Evolutionary conservation across 2,797 vertebrate genomes (phyloP), one percentile per base, ranked within the genome.

Genomic region (Paramormyrops hopkinsi): DNA sequence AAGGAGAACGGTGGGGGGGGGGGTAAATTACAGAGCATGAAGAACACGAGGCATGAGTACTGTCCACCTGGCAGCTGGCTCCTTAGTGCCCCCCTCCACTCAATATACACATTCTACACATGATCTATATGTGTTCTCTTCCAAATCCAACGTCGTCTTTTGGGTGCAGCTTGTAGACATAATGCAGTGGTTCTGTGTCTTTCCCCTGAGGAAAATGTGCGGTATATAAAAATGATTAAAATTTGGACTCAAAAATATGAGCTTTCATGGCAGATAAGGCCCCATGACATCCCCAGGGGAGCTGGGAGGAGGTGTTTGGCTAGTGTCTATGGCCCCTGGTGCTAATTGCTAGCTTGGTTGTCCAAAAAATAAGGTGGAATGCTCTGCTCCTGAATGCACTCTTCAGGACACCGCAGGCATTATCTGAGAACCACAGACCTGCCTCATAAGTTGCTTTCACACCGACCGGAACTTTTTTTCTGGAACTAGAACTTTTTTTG

Each of bases 1-100:
- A 95, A 96, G 96, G 90, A 37, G 29, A 22, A 19, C 3, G 17
- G 29, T 29, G 82, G 4, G 5, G 11, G 46, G 9, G 41, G 46
- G 19, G 0, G 46, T 53, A 29, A 76, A 83, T 83, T 48, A 83
- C 37, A 2, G 79, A 83, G 44, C 19, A 83, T 25, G 79, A 83
- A 46, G n/a, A 83, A 48, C 79, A 22, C 4, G 33, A 44, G 79
- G n/a, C 82, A 25, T 14, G 82, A 44, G 22, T 84, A 14, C 41
- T 84, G 46, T 22, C 82, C 82, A 84, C n/a, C 46, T 50, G 22
- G 82, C 44, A 50, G 22, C 82, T 48, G 82, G n/a, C 46, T 84
- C 11, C 22, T 50, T 14, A 25, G 82, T 8, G 22, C 82, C 79
- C 82, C 79, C 82, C n/a, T 44, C 17, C 44, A 50, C n/a, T 25